phyloP scores from a whole-genome alignment of 2,113 vertebrate genomes.

The Halcyon senegalensis region DNA sequence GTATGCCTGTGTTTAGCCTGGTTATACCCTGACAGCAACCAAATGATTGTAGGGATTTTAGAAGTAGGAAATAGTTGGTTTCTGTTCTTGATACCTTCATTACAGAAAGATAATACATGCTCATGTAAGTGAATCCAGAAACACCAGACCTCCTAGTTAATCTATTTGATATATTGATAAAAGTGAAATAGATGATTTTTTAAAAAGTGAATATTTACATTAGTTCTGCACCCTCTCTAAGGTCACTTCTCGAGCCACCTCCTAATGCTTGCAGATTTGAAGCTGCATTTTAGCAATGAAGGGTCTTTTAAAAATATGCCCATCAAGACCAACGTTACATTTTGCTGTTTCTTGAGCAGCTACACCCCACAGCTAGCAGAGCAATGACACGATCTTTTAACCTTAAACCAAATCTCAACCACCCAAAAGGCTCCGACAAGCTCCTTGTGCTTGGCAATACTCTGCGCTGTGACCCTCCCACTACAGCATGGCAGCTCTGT shows the following conservation, averaged over 20 bases:
- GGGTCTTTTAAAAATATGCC: background rate
- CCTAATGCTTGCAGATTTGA: background rate
- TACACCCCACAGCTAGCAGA: fast-evolving
- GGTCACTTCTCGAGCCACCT: background rate
- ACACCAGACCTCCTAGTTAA: background rate
- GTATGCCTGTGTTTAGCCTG: fast-evolving
- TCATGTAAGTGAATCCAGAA: background rate
- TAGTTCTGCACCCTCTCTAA: background rate
- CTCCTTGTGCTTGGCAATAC: fast-evolving
- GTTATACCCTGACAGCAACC: background rate
- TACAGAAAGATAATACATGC: background rate
- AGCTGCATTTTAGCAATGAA: background rate
- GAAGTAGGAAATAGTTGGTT: background rate
- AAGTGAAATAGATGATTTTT: background rate
- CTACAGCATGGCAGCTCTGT: background rate
- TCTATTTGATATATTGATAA: background rate
- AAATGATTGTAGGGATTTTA: background rate
- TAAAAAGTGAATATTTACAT: background rate
- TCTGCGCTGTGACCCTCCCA: fast-evolving
- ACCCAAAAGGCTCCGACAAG: background rate
- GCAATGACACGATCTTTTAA: background rate
- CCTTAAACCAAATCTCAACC: background rate
- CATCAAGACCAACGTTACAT: background rate
- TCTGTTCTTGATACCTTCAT: background rate
- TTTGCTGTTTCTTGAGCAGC: background rate